Percentiles rank a stretch among this genome's conserved stretches.
These are phyloP conservation scores for Mythimna impura DNA, from an alignment of 2,888 invertebrate genomes.

Conservation along the genomic window DNA sequence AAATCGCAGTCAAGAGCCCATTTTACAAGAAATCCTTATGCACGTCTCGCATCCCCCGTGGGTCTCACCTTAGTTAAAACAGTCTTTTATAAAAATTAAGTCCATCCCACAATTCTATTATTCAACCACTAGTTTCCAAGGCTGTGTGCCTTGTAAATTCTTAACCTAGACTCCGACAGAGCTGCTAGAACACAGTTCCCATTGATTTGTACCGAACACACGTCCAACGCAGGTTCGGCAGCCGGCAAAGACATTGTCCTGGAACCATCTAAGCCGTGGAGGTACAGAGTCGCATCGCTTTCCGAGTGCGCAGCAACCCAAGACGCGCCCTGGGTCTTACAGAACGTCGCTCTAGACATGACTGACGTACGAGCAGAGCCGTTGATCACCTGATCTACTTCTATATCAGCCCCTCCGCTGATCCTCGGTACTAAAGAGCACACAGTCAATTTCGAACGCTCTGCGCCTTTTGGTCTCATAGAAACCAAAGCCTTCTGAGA, in stretches of 20 bases:
- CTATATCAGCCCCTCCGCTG: slow-evolving; percentile 85
- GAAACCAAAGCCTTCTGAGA: slow-evolving; percentile 93
- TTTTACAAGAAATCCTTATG: neutral
- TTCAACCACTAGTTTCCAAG: slow-evolving; percentile 73
- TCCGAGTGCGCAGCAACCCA: slow-evolving; percentile 94
- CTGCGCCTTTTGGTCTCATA: slow-evolving; percentile 91
- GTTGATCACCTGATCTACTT: slow-evolving; percentile 91
- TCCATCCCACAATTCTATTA: no score
- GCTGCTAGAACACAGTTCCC: slow-evolving; percentile 91
- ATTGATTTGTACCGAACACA: slow-evolving; percentile 90
- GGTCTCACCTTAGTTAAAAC: neutral
- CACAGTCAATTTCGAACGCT: slow-evolving; percentile 79
- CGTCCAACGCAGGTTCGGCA: slow-evolving; percentile 92
- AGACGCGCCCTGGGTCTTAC: slow-evolving; percentile 89
- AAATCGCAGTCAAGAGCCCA: neutral
- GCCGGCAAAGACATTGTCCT: slow-evolving; percentile 89
- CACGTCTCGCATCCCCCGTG: neutral
- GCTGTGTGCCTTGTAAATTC: slow-evolving; percentile 90
- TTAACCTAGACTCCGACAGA: slow-evolving; percentile 92
- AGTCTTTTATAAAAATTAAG: neutral
- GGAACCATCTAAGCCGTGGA: slow-evolving; percentile 91
- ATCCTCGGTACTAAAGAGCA: slow-evolving; percentile 81
- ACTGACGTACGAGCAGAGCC: slow-evolving; percentile 93
- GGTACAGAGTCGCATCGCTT: slow-evolving; percentile 91
- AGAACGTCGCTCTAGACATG: slow-evolving; percentile 92